These are phyloP conservation scores for Florisuga fusca DNA, from an alignment of 2,797 vertebrate species.

Conservation along the genomic window DNA sequence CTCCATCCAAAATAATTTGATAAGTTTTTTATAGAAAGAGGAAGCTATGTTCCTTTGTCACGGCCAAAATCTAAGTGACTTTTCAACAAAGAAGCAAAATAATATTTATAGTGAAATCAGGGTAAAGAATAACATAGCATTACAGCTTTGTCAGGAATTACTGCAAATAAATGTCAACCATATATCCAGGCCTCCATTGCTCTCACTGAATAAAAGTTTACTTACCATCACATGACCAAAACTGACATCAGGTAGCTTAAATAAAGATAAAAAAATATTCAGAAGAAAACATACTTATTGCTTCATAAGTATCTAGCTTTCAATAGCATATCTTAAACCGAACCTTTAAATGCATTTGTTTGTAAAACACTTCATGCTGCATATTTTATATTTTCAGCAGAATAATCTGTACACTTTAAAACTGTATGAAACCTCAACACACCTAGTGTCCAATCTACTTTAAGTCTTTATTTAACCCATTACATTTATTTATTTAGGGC, in stretches of 20 bases:
- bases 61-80: conserved; percentile 13
- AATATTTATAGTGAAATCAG: not conserved
- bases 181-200: not conserved
- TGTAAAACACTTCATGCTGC: not conserved
- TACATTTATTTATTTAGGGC: not conserved
- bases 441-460: not conserved
- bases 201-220: conserved; percentile 16
- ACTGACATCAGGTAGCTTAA: conserved; percentile 77
- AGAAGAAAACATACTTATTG: not conserved
- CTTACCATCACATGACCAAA: conserved; percentile 77
- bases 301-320: not conserved
- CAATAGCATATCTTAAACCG: not conserved
- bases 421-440: not conserved
- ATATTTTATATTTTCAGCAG: not conserved
- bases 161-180: conserved; percentile 7
- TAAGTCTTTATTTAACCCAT: not conserved
- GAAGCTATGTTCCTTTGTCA: not conserved
- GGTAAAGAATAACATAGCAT: not conserved
- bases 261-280: conserved; percentile 41
- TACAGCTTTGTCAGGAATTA: not conserved
- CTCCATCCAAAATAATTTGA: not conserved
- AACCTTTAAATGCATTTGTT: not conserved
- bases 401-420: not conserved
- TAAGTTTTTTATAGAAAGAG: not conserved
- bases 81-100: conserved; percentile 38